Percentiles rank a stretch among this genome's conserved stretches.
These are phyloP conservation scores for Apodemia mormo DNA, from an alignment of 2,888 invertebrate species.

Conservation along the genomic window DNA sequence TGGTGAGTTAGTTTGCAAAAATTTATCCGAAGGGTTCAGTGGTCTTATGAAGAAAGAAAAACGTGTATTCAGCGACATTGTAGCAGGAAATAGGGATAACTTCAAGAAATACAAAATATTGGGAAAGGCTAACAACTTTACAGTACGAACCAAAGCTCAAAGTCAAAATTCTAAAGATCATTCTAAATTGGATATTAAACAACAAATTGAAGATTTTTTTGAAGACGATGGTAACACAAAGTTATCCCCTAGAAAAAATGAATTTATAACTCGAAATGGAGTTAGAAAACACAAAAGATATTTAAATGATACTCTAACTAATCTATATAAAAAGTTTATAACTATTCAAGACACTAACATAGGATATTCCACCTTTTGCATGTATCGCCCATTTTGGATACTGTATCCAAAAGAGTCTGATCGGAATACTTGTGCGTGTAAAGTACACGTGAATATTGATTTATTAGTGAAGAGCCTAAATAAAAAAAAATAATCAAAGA, in stretches of 20 bases:
- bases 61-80: too few species aligned
- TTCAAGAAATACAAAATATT: too few species aligned
- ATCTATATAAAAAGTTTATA: constrained; percentile 30
- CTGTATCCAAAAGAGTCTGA: constrained; percentile 29
- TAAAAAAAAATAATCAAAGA: constrained; percentile 30
- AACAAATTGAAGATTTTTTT: constrained; percentile 31
- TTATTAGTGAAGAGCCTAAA: constrained; percentile 28
- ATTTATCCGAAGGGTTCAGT: constrained; percentile 29
- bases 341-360: constrained; percentile 9
- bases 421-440: constrained; percentile 33
- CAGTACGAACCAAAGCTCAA: too few species aligned
- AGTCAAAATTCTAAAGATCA: too few species aligned
- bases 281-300: constrained; percentile 29
- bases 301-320: constrained; percentile 27
- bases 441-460: constrained; percentile 33
- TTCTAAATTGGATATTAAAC: constrained; percentile 20
- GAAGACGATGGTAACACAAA: constrained; percentile 29
- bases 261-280: constrained; percentile 27
- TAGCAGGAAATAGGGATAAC: too few species aligned
- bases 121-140: too few species aligned
- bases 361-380: constrained; percentile 32
- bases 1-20: constrained; percentile 29
- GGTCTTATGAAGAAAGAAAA: constrained; percentile 23
- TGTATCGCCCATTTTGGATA: constrained; percentile 35
- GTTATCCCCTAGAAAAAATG: constrained; percentile 31